Percentiles rank a stretch among this genome's conserved stretches.
Conservation (phyloP, 1,140 invertebrate genomes). For the Heliothis subflexa region DNA sequence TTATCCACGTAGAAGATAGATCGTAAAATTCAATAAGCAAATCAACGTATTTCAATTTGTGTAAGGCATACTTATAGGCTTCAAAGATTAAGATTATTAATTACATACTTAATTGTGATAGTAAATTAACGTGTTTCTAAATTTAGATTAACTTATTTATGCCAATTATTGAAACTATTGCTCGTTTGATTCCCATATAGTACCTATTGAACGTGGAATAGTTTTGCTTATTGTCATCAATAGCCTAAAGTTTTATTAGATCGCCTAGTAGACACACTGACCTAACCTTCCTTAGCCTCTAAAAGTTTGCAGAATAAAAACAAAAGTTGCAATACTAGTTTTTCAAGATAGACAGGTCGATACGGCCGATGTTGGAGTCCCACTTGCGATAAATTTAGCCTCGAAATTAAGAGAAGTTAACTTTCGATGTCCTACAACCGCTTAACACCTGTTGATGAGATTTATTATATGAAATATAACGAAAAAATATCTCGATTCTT, state of each 20-base stretch:
- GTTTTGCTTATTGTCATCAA: neutral
- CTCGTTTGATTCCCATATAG: neutral
- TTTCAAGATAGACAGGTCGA: constrained; percentile 71
- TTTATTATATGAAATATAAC: neutral
- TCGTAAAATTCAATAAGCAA: neutral
- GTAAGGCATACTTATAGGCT: neutral
- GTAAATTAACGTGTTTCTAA: neutral
- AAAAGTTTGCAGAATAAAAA: constrained; percentile 73
- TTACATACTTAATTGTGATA: constrained; percentile 7
- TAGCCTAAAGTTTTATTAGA: neutral
- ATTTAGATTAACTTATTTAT: neutral
- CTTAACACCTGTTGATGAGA: constrained; percentile 34
- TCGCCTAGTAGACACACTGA: constrained; percentile 36
- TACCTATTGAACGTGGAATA: neutral
- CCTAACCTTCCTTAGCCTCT: constrained; percentile 50
- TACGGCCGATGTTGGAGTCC: constrained; percentile 55
- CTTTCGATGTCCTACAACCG: constrained; percentile 56
- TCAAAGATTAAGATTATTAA: neutral
- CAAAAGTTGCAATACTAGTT: constrained; percentile 80
- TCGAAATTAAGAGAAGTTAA: constrained; percentile 63
- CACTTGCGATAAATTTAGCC: constrained; percentile 68
- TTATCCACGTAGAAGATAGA: neutral
- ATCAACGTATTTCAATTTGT: neutral
- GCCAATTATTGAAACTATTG: neutral
- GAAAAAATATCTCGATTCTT: neutral